Base-by-base conservation (phyloP, 2,888 invertebrate genomes). In the Siphlonurus alternatus region DNA sequence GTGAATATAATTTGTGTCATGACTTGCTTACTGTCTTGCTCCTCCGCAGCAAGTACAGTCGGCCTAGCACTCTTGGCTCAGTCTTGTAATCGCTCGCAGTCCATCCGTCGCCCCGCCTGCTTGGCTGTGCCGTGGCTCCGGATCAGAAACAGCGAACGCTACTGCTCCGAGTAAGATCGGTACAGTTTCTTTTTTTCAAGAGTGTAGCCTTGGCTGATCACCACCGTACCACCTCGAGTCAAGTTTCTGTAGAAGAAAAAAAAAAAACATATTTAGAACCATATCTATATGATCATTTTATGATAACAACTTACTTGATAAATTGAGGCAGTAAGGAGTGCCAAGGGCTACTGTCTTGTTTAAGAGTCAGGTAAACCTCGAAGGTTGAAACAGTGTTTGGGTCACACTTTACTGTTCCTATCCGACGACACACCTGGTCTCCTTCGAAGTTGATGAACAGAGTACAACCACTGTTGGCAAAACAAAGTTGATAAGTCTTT, bases 101-200 rank as follows among this genome's bases (percentile, higher is more conserved):
- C 38, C 38, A 38, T 38, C n/a, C n/a, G n/a, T n/a, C n/a, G n/a
- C n/a, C n/a, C n/a, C n/a, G n/a, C n/a, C n/a, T n/a, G n/a, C n/a
- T 10, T 38, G 15, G 38, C 38, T 38, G 38, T 38, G 38, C 38
- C 15, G 38, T 38, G n/a, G n/a, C n/a, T n/a, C n/a, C n/a, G n/a
- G n/a, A n/a, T n/a, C n/a, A n/a, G n/a, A n/a, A n/a, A n/a, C n/a
- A n/a, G n/a, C n/a, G n/a, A n/a, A n/a, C n/a, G n/a, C 56, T 51
- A 64, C 62, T 66, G 71, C 66, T 82, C 80, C 74, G 82, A 83
- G 73, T 83, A 83, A 72, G 87, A 87, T 73, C 90, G 82, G 81
- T 93, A 93, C 71, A 94, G 80, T 79, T 93, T 93, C 77, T 90
- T 91, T 82, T 94, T 94, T 76, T 87, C 89, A 78, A 94, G 80